These are phyloP conservation scores for Nycticorax nycticorax DNA, from an alignment of 2,113 vertebrate genomes.

Conservation along the genomic window DNA sequence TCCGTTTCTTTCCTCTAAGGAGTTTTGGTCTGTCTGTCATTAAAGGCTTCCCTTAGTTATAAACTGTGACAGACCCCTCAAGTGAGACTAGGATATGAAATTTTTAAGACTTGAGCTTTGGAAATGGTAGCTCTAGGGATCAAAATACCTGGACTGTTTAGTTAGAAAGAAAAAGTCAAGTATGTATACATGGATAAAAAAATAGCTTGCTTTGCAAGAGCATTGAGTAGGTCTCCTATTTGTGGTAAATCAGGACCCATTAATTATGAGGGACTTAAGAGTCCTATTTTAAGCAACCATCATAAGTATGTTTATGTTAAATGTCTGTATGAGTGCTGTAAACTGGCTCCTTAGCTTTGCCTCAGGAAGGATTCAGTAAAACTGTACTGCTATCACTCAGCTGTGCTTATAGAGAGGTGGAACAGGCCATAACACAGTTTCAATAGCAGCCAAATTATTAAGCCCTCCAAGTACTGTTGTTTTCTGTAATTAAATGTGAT, in stretches of 20 bases:
- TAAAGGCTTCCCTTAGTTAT: background rate
- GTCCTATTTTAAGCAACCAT: background rate
- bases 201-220: background rate
- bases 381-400: background rate
- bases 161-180: background rate
- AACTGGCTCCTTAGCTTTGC: background rate
- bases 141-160: background rate
- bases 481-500: background rate
- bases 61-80: background rate
- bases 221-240: background rate
- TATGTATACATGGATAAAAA: accelerated
- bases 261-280: background rate
- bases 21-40: background rate
- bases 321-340: background rate
- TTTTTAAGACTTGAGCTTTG: background rate
- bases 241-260: background rate
- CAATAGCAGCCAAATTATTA: background rate
- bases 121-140: background rate
- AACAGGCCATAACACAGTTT: background rate
- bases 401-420: background rate
- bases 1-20: background rate
- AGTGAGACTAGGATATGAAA: background rate
- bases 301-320: background rate
- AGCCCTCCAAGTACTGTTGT: background rate
- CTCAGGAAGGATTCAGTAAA: background rate